Evolutionary conservation across 2,888 invertebrate genomes (phyloP), one percentile per base, ranked within the genome.

Genomic region (Arctia plantaginis): DNA sequence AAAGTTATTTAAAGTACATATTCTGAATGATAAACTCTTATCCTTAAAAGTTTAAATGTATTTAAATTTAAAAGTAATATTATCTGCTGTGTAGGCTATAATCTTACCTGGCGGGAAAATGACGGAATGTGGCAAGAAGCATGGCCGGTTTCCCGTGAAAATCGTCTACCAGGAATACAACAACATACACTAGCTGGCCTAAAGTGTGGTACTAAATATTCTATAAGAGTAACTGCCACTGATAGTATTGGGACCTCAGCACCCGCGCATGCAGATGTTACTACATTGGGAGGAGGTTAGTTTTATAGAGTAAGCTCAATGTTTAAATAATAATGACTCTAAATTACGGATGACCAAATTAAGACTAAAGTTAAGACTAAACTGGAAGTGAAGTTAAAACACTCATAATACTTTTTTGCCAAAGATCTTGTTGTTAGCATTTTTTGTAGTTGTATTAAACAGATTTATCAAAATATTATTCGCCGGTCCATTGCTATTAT

Each of bases 131-230:
- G 92, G 94, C 97, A 90, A 90, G 97, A 92, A 96, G 97, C 97
- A 86, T 97, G 94, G 97, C 96, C 90, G 85, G 96, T 87, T 90
- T 96, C 90, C 90, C 96, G 85, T 93, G 97, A 86, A 94, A 97
- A 83, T 89, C 96, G 86, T n/a, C 91, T 92, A 69, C 94, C 96
- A 94, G 97, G 95, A 0, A 80, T 92, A 0, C 94, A 88, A 96
- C 97, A 93, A 93, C 96, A 98, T 96, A 85, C 96, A 0, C 80
- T 98, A 30, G 96, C 97, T 23, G 97, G 97, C 1, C 95, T 99
- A 10, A 97, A 97, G 86, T 99, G 99, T 90, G 99, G 99, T 18
- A 98, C 98, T 35, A 96, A 97, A 80, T 99, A 99, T 89, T 97
- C 97, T 76, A 96, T 98, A 74, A 96, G 98, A 88, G 96, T 99